Evolutionary conservation across 2,113 vertebrate species (phyloP).

Genomic region (Centropus unirufus): DNA sequence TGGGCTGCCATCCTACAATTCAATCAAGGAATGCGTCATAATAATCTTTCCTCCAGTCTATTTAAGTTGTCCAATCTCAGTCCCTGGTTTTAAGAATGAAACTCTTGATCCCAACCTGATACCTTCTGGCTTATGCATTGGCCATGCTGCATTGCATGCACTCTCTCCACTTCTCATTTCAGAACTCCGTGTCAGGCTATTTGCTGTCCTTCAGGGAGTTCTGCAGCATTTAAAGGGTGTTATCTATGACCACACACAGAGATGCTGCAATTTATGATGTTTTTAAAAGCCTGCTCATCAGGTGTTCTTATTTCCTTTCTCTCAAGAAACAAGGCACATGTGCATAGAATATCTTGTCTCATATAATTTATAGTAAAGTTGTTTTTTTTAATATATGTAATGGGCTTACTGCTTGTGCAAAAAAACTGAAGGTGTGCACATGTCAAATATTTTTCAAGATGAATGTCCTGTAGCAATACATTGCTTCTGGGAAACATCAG

Average conservation of each 20-base stretch:
- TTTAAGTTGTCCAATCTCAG: background rate
- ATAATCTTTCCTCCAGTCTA: background rate
- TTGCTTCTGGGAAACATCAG: background rate
- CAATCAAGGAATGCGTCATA: background rate
- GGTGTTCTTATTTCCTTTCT: background rate
- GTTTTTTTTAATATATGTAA: background rate
- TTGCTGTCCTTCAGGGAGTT: background rate
- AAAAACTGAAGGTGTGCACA: background rate
- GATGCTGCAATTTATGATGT: background rate
- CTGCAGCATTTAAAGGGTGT: background rate
- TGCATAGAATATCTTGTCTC: background rate
- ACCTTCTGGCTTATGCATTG: rapidly evolving
- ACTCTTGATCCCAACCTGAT: rapidly evolving
- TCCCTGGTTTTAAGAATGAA: background rate
- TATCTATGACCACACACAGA: background rate
- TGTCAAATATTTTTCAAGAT: background rate
- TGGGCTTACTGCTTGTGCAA: background rate
- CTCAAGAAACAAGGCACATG: background rate
- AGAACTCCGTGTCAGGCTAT: background rate
- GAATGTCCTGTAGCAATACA: background rate
- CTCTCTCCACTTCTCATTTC: background rate
- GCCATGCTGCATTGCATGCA: rapidly evolving
- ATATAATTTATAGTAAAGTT: background rate
- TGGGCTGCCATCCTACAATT: background rate
- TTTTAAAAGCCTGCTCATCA: background rate